phyloP scores from a whole-genome alignment of 2,888 invertebrate genomes.

The Thymelicus sylvestris region DNA sequence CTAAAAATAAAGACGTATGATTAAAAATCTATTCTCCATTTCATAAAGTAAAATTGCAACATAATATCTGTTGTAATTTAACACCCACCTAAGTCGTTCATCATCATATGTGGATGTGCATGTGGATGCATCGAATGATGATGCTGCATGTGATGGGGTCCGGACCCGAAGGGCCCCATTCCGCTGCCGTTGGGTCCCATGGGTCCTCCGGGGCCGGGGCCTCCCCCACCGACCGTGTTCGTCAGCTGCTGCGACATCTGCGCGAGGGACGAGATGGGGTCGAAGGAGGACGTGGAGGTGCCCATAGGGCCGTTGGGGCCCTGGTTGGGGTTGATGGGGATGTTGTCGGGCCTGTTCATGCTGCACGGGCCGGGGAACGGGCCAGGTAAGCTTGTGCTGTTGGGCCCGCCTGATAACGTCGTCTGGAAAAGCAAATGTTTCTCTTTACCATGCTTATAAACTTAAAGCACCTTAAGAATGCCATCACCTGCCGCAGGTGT shows the following conservation, averaged over 20 bases:
- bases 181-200: constrained; percentile 67
- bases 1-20: constrained; percentile 49
- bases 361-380: constrained; percentile 82
- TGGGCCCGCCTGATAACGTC: constrained; percentile 77
- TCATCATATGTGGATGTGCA: constrained; percentile 81
- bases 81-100: constrained; percentile 78
- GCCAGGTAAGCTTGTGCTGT: constrained; percentile 78
- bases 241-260: constrained; percentile 98
- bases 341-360: constrained; percentile 78
- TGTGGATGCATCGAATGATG: constrained; percentile 80
- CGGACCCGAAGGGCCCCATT: constrained; percentile 74
- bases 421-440: constrained; percentile 57
- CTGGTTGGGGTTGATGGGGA: constrained; percentile 79
- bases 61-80: not conserved
- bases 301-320: constrained; percentile 85
- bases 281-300: constrained; percentile 87
- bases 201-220: constrained; percentile 63
- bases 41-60: no score
- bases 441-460: not conserved
- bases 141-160: constrained; percentile 78
- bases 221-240: constrained; percentile 86
- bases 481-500: no score
- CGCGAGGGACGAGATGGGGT: constrained; percentile 96
- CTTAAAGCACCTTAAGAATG: not conserved
- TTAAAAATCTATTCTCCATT: not conserved